These are phyloP conservation scores for Sinosuthora webbiana DNA, from an alignment of 2,113 vertebrate species.

Conservation along the genomic window DNA sequence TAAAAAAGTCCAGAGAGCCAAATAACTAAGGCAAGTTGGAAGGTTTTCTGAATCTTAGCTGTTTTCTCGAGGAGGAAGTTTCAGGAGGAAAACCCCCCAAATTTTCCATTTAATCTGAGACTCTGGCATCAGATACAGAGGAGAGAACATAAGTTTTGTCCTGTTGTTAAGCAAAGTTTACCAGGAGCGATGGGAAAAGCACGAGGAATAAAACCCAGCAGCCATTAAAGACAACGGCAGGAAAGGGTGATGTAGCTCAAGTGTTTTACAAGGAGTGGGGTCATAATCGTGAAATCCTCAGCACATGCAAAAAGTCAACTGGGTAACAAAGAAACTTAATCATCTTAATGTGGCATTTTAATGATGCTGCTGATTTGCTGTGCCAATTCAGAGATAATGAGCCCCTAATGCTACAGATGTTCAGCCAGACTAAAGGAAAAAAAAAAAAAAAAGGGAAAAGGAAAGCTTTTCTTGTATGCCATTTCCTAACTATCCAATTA, in stretches of 20 bases:
- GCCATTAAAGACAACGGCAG: constrained; percentile 42
- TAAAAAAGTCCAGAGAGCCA: neutral
- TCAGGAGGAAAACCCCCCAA: neutral
- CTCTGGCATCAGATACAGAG: neutral
- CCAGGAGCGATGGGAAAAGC: neutral
- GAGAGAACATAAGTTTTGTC: neutral
- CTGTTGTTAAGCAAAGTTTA: constrained; percentile 42
- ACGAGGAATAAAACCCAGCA: constrained; percentile 2
- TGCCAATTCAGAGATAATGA: constrained; percentile 81
- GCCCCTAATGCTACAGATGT: constrained; percentile 81
- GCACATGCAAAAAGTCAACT: constrained; percentile 76
- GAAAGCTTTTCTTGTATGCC: constrained; percentile 68
- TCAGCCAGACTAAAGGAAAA: constrained; percentile 73
- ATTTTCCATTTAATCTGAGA: neutral
- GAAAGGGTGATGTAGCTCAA: constrained; percentile 68
- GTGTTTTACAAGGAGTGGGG: constrained; percentile 77
- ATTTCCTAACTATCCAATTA: constrained; percentile 79
- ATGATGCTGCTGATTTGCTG: constrained; percentile 77
- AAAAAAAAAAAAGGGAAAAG: neutral
- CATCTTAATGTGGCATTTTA: constrained; percentile 82
- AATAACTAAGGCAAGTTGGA: neutral
- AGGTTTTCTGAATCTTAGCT: neutral
- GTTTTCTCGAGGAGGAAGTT: neutral
- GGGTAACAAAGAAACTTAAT: constrained; percentile 81
- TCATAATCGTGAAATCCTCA: constrained; percentile 76